A percentile compares a stretch with the other conserved stretches of the same genome.
phyloP scores from a whole-genome alignment of 2,113 vertebrate species.

The Mirounga angustirostris region DNA sequence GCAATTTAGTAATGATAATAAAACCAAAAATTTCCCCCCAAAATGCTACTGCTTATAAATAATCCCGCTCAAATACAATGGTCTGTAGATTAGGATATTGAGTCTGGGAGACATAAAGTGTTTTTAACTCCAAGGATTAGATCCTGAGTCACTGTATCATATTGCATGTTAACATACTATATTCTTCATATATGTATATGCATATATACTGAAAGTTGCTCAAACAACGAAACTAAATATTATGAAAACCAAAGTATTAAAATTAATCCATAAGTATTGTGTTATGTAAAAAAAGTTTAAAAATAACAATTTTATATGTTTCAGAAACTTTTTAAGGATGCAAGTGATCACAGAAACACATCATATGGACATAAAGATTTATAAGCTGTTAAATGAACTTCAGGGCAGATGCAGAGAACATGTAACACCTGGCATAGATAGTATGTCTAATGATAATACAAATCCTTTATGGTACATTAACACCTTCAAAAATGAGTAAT shows the following conservation, averaged over 20 bases:
- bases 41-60: background rate
- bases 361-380: constrained; percentile 83
- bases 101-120: background rate
- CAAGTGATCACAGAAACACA: constrained; percentile 73
- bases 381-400: constrained; percentile 86
- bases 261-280: background rate
- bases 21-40: background rate
- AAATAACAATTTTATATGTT: constrained; percentile 49
- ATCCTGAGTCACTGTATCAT: background rate
- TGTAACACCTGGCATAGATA: constrained; percentile 87
- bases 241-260: background rate
- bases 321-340: constrained; percentile 70
- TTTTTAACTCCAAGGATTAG: background rate
- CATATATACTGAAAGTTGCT: background rate
- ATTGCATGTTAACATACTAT: background rate
- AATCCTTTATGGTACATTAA: constrained; percentile 89
- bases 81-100: background rate
- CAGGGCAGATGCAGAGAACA: constrained; percentile 83
- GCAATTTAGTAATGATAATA: background rate
- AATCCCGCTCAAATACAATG: background rate
- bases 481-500: constrained; percentile 89
- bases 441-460: constrained; percentile 86
- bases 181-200: background rate
- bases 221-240: background rate
- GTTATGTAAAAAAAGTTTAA: background rate